Evolutionary conservation across 1,140 invertebrate genomes (phyloP), one percentile per base, ranked within the genome.

Genomic region (Spodoptera frugiperda): DNA sequence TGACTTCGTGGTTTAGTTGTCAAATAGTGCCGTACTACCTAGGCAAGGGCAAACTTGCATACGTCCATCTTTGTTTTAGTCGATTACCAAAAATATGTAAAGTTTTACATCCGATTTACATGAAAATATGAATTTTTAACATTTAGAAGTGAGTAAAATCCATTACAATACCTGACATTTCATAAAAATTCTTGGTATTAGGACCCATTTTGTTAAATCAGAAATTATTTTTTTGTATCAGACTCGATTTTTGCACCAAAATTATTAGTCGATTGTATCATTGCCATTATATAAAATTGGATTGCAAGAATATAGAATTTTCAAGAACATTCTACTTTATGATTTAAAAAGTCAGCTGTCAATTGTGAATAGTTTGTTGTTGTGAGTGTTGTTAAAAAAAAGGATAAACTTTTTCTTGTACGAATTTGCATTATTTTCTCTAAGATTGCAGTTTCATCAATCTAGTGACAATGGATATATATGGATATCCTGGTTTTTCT

Each of bases 401-500:
- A 39, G 21, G 39, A 51, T 21, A 61, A 49, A 72, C 61, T 72
- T 46, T 76, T 48, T 10, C n/a, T 17, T 17, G 63, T 17, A 61
- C 71, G 55, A 70, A 65, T 76, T 73, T 49, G 39, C 63, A 49
- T 46, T 68, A 53, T 30, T 74, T 33, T 74, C 25, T 12, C 30
- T 39, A 19, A 55, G 9, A 44, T 17, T 49, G 44, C 12, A 17
- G 44, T 51, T 46, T 57, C 12, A 51, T 25, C n/a, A 61, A 14
- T 61, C 0, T 11, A 49, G 19, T 75, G 11, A 86, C 81, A 83
- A 92, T 93, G 91, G 88, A 92, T 87, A 81, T 92, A 15, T 92
- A 92, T 72, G 88, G 88, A 14, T 93, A 88, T 77, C 77, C 84
- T 0, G 53, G 85, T 46, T 92, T 87, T 76, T 88, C 83, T 76